A percentile compares a stretch with the other conserved stretches of the same genome.
Conservation (phyloP, 2,113 vertebrate genomes). For the Ranitomeya variabilis region DNA sequence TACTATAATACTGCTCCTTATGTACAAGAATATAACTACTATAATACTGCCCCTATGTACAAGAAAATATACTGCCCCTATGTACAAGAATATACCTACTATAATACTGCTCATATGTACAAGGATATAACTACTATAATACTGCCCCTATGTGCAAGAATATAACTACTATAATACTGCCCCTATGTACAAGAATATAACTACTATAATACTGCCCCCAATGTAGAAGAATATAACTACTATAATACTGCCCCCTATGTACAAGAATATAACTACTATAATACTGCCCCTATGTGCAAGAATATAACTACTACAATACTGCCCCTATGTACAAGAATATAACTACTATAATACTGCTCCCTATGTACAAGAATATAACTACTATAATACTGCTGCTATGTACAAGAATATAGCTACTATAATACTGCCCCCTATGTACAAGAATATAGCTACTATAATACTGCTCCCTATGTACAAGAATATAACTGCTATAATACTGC, state of each 20-base stretch:
- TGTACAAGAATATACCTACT: constrained; percentile 7
- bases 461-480: not conserved
- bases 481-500: constrained; percentile 10
- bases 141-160: too few relatives aligned
- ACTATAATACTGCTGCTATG: constrained; percentile 5
- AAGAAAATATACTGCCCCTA: not conserved
- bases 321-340: not conserved
- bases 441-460: not conserved
- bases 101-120: constrained; percentile 2
- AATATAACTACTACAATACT: not conserved
- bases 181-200: not conserved
- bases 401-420: constrained; percentile 17
- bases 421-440: not conserved
- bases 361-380: constrained; percentile 10
- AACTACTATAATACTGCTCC: constrained; percentile 8
- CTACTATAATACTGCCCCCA: constrained; percentile 2
- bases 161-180: not conserved
- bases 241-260: constrained; percentile 6
- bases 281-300: not conserved
- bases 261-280: constrained; percentile 18
- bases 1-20: not conserved
- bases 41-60: not conserved
- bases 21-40: not conserved
- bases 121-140: constrained; percentile 15
- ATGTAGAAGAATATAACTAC: constrained; percentile 8